These are phyloP conservation scores for Drosophila dunni DNA, from an alignment of 1,140 invertebrate genomes.

Conservation along the genomic window DNA sequence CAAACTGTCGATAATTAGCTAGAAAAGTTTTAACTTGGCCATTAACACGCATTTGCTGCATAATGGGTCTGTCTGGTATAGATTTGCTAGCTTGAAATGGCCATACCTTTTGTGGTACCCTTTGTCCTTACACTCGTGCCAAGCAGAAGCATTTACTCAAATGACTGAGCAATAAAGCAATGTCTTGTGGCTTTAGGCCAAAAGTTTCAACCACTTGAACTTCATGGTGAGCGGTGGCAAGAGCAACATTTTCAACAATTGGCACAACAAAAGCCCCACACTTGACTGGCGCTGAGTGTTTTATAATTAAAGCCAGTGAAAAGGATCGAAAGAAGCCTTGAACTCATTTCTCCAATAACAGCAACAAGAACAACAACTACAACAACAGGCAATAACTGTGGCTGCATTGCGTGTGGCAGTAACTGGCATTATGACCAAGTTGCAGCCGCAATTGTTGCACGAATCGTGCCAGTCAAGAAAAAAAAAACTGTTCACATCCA, in stretches of 20 bases:
- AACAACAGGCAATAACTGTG: background rate
- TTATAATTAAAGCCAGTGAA: slow-evolving; percentile 64
- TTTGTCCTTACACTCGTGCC: slow-evolving; percentile 1
- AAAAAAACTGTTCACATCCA: slow-evolving; percentile 58
- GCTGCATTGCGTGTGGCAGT: slow-evolving; percentile 66
- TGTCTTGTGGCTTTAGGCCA: slow-evolving; percentile 47
- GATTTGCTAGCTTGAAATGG: slow-evolving; percentile 43
- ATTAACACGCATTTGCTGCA: slow-evolving; percentile 76
- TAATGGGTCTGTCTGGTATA: slow-evolving; percentile 73
- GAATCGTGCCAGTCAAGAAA: slow-evolving; percentile 57
- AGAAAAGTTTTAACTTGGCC: slow-evolving; percentile 69
- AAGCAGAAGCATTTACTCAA: slow-evolving; percentile 35
- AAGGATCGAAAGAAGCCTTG: slow-evolving; percentile 51
- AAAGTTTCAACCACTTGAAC: slow-evolving; percentile 62
- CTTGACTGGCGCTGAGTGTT: slow-evolving; percentile 67
- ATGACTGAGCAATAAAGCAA: slow-evolving; percentile 43
- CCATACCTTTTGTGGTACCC: slow-evolving; percentile 12
- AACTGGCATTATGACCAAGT: slow-evolving; percentile 65
- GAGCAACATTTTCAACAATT: slow-evolving; percentile 37
- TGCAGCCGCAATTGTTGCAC: slow-evolving; percentile 79
- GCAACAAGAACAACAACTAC: background rate
- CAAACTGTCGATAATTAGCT: slow-evolving; percentile 80
- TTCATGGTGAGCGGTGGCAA: slow-evolving; percentile 33
- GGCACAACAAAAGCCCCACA: slow-evolving; percentile 65
- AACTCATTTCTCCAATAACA: slow-evolving; percentile 48